Evolutionary conservation across 92 coral and sea anemone species (phyloP), one percentile per base, ranked within the genome.

Genomic region (Epizoanthus illoricatus): DNA sequence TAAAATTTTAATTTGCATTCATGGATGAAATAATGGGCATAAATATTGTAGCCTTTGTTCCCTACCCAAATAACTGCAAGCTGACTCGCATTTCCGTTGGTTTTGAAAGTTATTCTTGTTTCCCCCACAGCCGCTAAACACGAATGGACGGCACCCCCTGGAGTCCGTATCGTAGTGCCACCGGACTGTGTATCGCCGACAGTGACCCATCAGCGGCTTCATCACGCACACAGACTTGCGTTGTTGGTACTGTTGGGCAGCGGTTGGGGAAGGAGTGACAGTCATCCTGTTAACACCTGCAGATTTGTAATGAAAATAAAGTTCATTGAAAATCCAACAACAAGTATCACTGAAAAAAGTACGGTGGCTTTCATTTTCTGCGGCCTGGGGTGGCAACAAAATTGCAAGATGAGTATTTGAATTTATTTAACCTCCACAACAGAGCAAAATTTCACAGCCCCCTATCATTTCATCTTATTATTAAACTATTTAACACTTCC

Each of bases 101-200:
- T 88, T 87, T 65, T 74, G 74, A 62, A 95, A 95, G 59, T 95
- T 95, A 80, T 95, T 95, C 43, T 85, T 86, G 76, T 95, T 95
- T 10, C 90, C 88, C 16, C 91, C 90, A 65, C 98, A 95, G 36
- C 98, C 98, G 71, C 98, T 87, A 75, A 87, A 95, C 13, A 85
- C 97, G 85, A 95, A 95, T 42, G 88, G 84, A 56, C 89, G 92
- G 83, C 98, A 95, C 19, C 83, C 80, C 28, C 85, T 80, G 19
- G 76, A 72, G 65, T 5, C 39, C 5, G 66, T 57, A 70, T 91
- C 89, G 69, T 89, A 95, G 79, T 89, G 79, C 98, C 98, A 95
- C 36, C 98, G 87, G 59, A 92, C 92, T 5, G 64, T 71, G 40
- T 87, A 84, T 41, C 87, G 86, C 55, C 79, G 84, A 49, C 98